Base-by-base conservation (phyloP, 2,113 vertebrate genomes). In the Poeciliopsis turrubarensis region DNA sequence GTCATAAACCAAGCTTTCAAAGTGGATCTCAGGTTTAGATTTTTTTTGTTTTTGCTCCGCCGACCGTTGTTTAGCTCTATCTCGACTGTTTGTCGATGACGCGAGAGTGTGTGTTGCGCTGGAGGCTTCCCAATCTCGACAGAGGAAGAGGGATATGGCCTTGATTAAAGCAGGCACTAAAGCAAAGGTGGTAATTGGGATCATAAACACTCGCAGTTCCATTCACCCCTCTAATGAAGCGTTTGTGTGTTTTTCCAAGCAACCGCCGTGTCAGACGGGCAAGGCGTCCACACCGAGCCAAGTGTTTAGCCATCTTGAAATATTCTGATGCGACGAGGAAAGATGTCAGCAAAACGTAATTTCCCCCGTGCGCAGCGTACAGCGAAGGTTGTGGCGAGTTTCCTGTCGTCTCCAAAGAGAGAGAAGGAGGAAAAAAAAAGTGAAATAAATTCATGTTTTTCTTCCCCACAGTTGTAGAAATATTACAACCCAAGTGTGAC, bases 131-230 rank as follows among this genome's bases (percentile, higher is more conserved):
- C 64, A 68, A 62, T 69, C 67, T 68, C 67, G 78, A 72, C 63
- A 68, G 76, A 83, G 83, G 86, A 78, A 78, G 51, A 67, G 27
- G 84, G 80, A 88, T 88, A 91, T 91, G 91, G 89, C 85, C 84
- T 72, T 90, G 89, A 92, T 94, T 94, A 92, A 90, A 92, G 87
- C 44, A 72, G 73, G 89, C 89, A 84, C 89, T 89, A 84, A 90
- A 89, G 90, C 84, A 90, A 91, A 94, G 90, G 90, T 91, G 91
- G 86, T 91, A 92, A 91, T 92, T 94, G 86, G 77, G 84, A 91
- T 92, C 89, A 89, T 93, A 94, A 94, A 94, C 92, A 94, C 93
- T 92, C 89, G 91, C 91, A 91, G 92, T 91, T 90, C 89, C 83
- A 86, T 91, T 91, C 88, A 89, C 61, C 81, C 86, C 86, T 89